These are phyloP conservation scores for Phoenicopterus ruber DNA, from an alignment of 2,113 vertebrate species.

Conservation along the genomic window DNA sequence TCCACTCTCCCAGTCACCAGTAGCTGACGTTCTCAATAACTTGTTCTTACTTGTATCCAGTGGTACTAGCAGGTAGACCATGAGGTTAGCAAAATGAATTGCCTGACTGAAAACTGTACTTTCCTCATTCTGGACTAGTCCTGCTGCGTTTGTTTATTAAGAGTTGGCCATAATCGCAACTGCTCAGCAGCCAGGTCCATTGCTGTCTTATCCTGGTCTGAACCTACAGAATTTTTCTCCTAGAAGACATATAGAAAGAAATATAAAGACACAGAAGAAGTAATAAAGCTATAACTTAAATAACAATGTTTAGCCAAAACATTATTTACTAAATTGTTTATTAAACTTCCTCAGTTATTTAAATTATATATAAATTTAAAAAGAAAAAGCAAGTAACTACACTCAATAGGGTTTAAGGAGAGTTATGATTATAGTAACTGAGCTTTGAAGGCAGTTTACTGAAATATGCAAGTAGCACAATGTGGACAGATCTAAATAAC, in stretches of 20 bases:
- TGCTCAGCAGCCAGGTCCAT: slow-evolving; percentile 96
- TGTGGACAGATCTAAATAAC: not conserved
- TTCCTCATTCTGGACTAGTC: slow-evolving; percentile 94
- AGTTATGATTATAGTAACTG: not conserved
- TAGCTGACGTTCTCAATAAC: slow-evolving; percentile 82
- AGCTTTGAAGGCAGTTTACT: not conserved
- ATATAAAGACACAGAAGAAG: not conserved
- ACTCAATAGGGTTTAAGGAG: not conserved
- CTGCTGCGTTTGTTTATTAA: slow-evolving; percentile 87
- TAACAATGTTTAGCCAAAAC: not conserved
- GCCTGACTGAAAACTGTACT: slow-evolving; percentile 98
- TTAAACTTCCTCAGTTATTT: not conserved
- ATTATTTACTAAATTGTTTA: not conserved
- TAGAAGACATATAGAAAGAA: slow-evolving; percentile 13
- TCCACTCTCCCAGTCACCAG: slow-evolving; percentile 94
- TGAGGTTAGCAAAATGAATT: slow-evolving; percentile 97
- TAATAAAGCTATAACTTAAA: not conserved
- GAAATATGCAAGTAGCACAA: not conserved
- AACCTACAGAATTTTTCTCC: slow-evolving; percentile 65
- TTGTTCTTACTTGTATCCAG: slow-evolving; percentile 95
- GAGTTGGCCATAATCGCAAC: slow-evolving; percentile 85
- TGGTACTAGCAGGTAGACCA: slow-evolving; percentile 96
- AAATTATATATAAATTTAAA: not conserved
- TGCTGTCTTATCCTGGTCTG: slow-evolving; percentile 82
- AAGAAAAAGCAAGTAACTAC: not conserved